These are phyloP conservation scores for Ornithoptera alexandrae DNA, from an alignment of 2,888 invertebrate species.

Conservation along the genomic window DNA sequence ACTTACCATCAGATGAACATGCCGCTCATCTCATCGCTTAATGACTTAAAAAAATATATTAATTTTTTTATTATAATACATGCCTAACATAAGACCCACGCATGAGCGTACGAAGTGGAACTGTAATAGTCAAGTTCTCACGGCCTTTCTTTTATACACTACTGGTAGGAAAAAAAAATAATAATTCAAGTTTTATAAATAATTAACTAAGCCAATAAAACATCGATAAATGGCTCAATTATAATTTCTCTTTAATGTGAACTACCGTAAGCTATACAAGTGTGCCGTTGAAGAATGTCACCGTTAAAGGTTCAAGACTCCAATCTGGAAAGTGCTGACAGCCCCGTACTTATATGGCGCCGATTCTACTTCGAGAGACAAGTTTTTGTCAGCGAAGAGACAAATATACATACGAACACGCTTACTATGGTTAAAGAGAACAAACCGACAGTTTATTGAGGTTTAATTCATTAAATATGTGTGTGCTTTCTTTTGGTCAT, in stretches of 20 bases:
- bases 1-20: too few relatives aligned
- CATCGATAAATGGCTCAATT: slow-evolving; percentile 4
- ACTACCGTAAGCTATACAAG: neutral
- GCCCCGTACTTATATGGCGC: neutral
- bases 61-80: neutral
- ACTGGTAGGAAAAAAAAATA: neutral
- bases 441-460: slow-evolving; percentile 2
- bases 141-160: slow-evolving; percentile 12
- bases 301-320: neutral
- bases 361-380: neutral
- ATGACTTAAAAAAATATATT: too few relatives aligned
- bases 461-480: neutral
- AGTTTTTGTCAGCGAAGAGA: slow-evolving; percentile 7
- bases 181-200: neutral
- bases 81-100: neutral
- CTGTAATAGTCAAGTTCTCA: slow-evolving; percentile 18
- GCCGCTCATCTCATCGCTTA: too few relatives aligned
- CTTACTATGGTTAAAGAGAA: neutral
- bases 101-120: slow-evolving; percentile 15
- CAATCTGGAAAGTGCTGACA: slow-evolving; percentile 6
- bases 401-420: neutral
- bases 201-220: neutral
- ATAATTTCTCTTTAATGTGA: neutral
- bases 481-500: too few relatives aligned
- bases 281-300: neutral